Evolutionary conservation across 2,113 vertebrate genomes (phyloP), one percentile per base, ranked within the genome.

Genomic region (Lepidothrix coronata): DNA sequence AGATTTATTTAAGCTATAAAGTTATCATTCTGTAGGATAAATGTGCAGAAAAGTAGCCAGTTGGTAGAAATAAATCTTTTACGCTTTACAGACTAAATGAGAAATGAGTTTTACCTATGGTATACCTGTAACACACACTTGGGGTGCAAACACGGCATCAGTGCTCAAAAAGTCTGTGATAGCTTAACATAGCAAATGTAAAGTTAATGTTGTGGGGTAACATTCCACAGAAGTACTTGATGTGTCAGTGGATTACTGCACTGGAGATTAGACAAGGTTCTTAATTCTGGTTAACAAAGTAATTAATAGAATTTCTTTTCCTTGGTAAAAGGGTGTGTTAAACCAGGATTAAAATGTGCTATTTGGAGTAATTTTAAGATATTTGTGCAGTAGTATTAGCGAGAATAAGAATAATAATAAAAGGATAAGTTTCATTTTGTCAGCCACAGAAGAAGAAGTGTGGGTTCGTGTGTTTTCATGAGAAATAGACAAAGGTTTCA

Each of bases 401-500:
- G 20, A 82, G 39, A 92, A 68, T 74, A 91, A 88, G 35, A 87
- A 95, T 81, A 95, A 65, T 78, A 70, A 89, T 52, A 75, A 79
- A 87, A 91, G 35, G 65, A 58, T 95, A 65, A 87, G 25, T 54
- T 91, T 75, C 5, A 24, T 87, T 95, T 91, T 94, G 49, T 78
- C 37, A 88, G n/a, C 55, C 37, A n/a, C 21, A 58, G 28, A 70
- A 82, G 21, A 7, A 76, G 28, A 85, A 82, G n/a, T 33, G 59
- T 49, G 43, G 51, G 33, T 65, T 78, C 46, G 21, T 4, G 21
- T 77, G 49, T 72, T 81, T 89, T 94, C 49, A 14, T 51, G 37
- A 46, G n/a, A 91, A 73, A 28, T 46, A 82, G 62, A 31, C 9
- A 51, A 48, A 76, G 11, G 4, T 84, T 92, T 83, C 33, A 46